Percentiles rank a stretch among this genome's conserved stretches.
Evolutionary conservation across 2,888 invertebrate species (phyloP).

Genomic region (Bimastos eiseni): DNA sequence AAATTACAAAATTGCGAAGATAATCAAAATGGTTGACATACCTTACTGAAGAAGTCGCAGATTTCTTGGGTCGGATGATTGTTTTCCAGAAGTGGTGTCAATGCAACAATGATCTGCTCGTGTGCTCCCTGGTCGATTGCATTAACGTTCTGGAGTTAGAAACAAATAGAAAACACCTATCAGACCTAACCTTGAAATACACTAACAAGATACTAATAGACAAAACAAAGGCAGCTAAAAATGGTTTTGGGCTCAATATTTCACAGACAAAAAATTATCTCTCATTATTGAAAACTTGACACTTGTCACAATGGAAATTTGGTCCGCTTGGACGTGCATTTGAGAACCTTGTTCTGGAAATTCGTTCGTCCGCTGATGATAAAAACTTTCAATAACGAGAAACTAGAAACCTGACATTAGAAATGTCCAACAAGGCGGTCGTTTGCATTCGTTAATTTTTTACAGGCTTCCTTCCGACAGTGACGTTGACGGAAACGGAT

Average conservation of each 20-base stretch:
- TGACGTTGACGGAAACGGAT: neutral
- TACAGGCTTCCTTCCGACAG: neutral
- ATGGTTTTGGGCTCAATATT: no score
- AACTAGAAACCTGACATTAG: neutral
- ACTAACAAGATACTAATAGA: neutral
- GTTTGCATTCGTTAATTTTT: neutral
- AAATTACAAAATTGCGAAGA: neutral
- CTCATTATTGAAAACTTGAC: neutral
- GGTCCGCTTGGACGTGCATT: neutral
- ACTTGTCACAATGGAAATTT: neutral
- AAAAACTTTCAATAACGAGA: neutral
- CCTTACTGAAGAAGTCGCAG: constrained; percentile 68
- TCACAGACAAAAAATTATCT: neutral
- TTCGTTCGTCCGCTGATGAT: neutral
- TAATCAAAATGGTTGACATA: constrained; percentile 47
- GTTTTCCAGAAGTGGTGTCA: constrained; percentile 73
- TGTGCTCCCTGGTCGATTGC: constrained; percentile 59
- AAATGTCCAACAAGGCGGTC: neutral
- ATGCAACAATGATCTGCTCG: constrained; percentile 63
- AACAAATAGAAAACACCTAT: neutral
- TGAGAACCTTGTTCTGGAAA: no score
- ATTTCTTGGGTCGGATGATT: constrained; percentile 69
- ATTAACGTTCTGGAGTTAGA: constrained; percentile 54
- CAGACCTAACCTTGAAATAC: neutral
- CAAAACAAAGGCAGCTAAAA: no score